Evolutionary conservation across 2,888 invertebrate species (phyloP), one percentile per base, ranked within the genome.

Genomic region (Pteria penguin): DNA sequence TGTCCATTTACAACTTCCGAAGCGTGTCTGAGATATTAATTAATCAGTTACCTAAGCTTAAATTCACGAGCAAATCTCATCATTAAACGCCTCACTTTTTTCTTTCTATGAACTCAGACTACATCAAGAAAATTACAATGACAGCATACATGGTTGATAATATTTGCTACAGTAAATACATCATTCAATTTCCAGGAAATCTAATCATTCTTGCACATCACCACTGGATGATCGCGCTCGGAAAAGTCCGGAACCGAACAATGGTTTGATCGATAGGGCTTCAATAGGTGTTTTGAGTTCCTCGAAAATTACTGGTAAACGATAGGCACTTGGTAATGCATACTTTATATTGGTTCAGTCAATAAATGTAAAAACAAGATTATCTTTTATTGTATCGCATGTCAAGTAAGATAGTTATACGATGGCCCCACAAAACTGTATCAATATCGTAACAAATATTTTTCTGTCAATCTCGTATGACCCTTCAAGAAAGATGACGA

Each of bases 41-140:
- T 83, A 82, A 83, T 84, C 84, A 80, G 76, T 66, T 78, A 76
- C 82, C 81, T 83, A 85, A 81, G 83, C 72, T 80, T 80, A 82
- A 80, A 82, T 79, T 78, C 55, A 57, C 73, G 66, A 78, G 70
- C 75, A 72, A 69, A 73, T 61, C 72, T 83, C 84, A 84, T 85
- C 81, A 84, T 84, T 84, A 84, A 81, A 79, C 63, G 67, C 80
- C 79, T 70, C 79, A 81, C 81, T 80, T 81, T 78, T 80, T 79
- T 80, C 81, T 82, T 81, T 77, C 82, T 79, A 80, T 81, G 72
- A 72, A 57, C 68, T 58, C 58, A 45, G 45, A 81, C 82, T 83
- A 82, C 85, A 83, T 85, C 84, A 81, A 82, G 84, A 80, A 85
- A 85, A 85, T 85, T 83, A 85, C 84, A 84, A 82, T 79, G 81